A percentile compares a stretch with the other conserved stretches of the same genome.
Conservation (phyloP, 2,797 vertebrate species). For the Mallotus villosus region DNA sequence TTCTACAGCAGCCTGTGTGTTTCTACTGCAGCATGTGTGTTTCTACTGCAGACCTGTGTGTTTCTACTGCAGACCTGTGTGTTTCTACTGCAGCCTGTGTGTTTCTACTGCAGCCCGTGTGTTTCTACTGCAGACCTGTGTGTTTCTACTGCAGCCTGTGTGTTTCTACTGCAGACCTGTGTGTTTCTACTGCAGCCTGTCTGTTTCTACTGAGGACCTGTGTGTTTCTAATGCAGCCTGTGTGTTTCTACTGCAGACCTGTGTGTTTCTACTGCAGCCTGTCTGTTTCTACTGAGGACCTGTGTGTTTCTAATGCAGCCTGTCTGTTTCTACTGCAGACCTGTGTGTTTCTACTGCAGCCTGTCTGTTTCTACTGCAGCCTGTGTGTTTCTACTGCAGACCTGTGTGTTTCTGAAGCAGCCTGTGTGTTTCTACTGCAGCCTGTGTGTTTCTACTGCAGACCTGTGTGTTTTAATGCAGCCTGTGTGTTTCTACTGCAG, state of each 20-base stretch:
- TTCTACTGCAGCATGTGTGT: neutral
- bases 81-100: neutral
- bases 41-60: constrained; percentile 1
- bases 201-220: neutral
- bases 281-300: neutral
- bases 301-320: too few species aligned
- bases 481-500: neutral
- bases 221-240: too few species aligned
- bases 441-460: too few species aligned
- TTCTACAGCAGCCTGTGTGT: neutral
- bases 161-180: neutral
- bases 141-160: neutral
- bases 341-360: constrained; percentile 4
- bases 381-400: too few species aligned
- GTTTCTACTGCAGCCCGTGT: neutral
- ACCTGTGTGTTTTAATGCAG: neutral
- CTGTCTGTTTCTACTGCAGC: neutral
- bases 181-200: neutral
- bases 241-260: neutral
- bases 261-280: neutral
- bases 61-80: neutral
- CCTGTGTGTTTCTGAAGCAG: too few species aligned
- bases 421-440: constrained; percentile 3
- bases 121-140: neutral
- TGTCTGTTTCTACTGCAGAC: too few species aligned